Evolutionary conservation across 2,797 vertebrate species (phyloP).

Genomic region (Lemur catta): DNA sequence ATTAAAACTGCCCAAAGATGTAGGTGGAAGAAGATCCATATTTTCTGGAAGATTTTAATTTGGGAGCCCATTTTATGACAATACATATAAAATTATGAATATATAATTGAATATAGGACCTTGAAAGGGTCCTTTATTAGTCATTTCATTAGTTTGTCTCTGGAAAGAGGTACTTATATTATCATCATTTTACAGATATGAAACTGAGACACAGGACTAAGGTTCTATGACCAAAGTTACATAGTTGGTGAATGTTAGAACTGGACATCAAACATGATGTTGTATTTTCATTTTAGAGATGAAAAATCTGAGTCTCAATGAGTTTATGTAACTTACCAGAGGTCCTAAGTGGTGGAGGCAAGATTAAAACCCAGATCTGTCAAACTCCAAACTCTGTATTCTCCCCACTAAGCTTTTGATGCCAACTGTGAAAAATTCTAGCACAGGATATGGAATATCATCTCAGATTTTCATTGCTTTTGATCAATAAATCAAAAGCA

Average conservation of each 20-base stretch:
- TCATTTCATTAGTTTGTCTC: background rate
- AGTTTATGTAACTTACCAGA: background rate
- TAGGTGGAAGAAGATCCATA: background rate
- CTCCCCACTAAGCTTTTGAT: background rate
- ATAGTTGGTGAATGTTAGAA: background rate
- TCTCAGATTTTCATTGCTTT: constrained; percentile 16
- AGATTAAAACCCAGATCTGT: background rate
- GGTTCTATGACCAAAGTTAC: background rate
- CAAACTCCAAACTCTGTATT: background rate
- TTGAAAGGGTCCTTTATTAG: background rate
- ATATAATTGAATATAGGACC: background rate
- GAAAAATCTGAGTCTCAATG: background rate
- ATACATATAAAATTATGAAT: background rate
- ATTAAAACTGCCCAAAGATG: background rate
- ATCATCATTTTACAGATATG: background rate
- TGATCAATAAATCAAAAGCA: constrained; percentile 29
- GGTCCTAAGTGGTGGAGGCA: background rate
- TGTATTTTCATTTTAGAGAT: background rate
- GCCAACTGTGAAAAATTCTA: background rate
- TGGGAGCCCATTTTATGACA: background rate
- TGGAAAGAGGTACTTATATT: background rate
- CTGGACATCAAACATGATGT: background rate
- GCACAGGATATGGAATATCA: background rate
- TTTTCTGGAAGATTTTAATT: background rate
- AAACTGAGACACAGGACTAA: background rate